Conservation (phyloP, 2,113 vertebrate genomes). For the Neoarius graeffei region DNA sequence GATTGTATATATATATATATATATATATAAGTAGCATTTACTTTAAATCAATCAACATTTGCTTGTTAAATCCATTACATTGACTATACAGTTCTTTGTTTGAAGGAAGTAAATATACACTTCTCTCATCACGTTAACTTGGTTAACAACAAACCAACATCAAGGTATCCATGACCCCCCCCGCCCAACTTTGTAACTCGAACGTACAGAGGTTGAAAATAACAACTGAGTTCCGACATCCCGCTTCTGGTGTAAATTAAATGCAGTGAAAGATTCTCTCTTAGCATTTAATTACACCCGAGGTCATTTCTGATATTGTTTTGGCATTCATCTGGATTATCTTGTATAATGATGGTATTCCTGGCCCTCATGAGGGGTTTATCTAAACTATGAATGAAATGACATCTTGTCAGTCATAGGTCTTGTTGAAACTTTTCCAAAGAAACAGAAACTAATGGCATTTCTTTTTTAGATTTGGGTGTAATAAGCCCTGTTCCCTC, state of each 20-base stretch:
- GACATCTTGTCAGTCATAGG: not conserved
- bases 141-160: no score
- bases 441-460: not conserved
- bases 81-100: no score
- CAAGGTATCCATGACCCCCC: no score
- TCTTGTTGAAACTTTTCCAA: not conserved
- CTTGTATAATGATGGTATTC: not conserved
- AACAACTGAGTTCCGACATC: not conserved
- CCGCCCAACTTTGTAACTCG: not conserved
- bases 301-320: not conserved
- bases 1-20: no score
- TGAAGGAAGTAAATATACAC: no score
- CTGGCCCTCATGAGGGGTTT: not conserved
- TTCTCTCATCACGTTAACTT: no score
- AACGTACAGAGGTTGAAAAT: not conserved
- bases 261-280: not conserved
- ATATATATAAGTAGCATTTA: no score
- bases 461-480: not conserved
- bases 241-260: not conserved
- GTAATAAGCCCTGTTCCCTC: not conserved
- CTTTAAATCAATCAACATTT: no score
- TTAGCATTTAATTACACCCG: not conserved
- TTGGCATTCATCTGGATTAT: not conserved
- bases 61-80: no score
- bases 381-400: not conserved